Percentiles rank a stretch among this genome's conserved stretches.
These are phyloP conservation scores for Tamias sibiricus DNA, from an alignment of 2,113 vertebrate species.

Conservation along the genomic window DNA sequence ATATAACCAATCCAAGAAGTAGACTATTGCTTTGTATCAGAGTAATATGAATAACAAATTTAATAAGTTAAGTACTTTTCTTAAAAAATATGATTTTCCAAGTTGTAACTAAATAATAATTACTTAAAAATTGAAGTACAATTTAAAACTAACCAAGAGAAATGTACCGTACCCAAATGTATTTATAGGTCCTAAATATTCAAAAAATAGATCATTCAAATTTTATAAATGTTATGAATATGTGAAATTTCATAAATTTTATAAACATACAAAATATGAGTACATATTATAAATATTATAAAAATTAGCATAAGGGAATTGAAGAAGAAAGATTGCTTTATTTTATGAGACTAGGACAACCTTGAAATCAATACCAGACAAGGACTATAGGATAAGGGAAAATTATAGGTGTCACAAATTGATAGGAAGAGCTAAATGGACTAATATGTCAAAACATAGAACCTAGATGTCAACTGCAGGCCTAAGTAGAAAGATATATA, in stretches of 20 bases:
- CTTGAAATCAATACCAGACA: conserved; percentile 7
- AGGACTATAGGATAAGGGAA: neutral
- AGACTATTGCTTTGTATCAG: neutral
- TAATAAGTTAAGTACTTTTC: neutral
- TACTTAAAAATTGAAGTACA: conserved; percentile 31
- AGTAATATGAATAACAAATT: neutral
- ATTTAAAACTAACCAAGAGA: neutral
- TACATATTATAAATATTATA: neutral
- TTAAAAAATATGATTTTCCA: conserved; percentile 5
- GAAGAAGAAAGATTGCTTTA: neutral
- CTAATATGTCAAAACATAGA: neutral
- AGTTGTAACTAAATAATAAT: conserved; percentile 11
- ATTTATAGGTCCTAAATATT: neutral
- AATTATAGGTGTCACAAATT: neutral
- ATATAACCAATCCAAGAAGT: neutral
- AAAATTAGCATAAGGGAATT: conserved; percentile 30
- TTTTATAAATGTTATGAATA: neutral
- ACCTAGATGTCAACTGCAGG: neutral
- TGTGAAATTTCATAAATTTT: neutral
- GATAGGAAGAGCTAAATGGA: neutral
- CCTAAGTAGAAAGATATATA: neutral
- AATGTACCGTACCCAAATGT: neutral
- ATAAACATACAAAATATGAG: neutral
- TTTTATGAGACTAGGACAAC: neutral
- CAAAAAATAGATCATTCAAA: neutral